Conservation (phyloP, 2,113 vertebrate genomes). For the Rhinoptilus africanus region DNA sequence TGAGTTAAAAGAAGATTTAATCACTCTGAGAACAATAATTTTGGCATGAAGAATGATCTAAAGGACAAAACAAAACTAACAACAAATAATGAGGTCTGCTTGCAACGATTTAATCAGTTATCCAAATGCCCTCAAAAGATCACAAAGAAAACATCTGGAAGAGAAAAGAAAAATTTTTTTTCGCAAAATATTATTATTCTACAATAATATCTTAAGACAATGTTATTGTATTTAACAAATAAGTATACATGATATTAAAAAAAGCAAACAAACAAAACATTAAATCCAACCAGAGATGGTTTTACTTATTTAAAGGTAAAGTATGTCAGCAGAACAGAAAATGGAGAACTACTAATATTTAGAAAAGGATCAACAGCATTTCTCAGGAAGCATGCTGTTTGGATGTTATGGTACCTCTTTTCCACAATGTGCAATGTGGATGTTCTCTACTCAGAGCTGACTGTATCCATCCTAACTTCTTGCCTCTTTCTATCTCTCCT, state of each 20-base stretch:
- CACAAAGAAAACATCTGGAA: neutral
- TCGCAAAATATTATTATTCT: neutral
- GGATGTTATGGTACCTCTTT: neutral
- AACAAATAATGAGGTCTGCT: neutral
- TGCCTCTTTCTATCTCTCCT: no score
- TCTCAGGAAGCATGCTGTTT: neutral
- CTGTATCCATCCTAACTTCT: neutral
- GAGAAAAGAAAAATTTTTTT: neutral
- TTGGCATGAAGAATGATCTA: neutral
- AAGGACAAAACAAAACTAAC: neutral
- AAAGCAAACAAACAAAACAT: no score
- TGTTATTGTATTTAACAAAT: neutral
- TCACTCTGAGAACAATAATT: neutral
- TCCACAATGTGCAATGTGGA: neutral
- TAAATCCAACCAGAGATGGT: fast-evolving
- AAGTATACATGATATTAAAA: neutral
- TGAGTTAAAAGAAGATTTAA: neutral
- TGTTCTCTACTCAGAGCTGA: neutral
- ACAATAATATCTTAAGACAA: neutral
- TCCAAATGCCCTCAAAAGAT: neutral
- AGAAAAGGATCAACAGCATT: neutral
- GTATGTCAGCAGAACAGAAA: neutral
- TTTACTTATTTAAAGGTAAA: neutral
- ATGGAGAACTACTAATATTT: neutral
- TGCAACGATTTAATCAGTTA: neutral